Conservation (phyloP, 2,797 vertebrate species). For the Halcyon badia region DNA sequence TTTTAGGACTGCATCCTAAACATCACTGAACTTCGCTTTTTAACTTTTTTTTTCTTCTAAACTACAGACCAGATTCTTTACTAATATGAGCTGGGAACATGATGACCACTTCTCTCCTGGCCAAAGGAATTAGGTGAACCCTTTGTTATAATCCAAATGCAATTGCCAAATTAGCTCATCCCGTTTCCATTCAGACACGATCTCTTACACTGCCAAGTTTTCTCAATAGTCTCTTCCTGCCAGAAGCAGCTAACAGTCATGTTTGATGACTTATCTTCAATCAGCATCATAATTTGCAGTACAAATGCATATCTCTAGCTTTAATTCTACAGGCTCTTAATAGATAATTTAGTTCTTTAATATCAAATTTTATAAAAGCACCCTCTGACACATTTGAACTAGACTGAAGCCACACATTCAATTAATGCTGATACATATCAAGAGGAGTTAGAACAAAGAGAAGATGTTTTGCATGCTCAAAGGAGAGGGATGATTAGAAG, state of each 20-base stretch:
- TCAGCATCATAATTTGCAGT: background rate
- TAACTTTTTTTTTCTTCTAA: background rate
- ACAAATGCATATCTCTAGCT: background rate
- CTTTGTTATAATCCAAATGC: background rate
- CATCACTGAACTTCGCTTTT: background rate
- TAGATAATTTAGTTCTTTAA: background rate
- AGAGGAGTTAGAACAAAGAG: constrained; percentile 3
- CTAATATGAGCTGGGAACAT: background rate
- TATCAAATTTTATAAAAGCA: background rate
- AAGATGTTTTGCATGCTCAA: constrained; percentile 13
- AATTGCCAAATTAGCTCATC: constrained; percentile 37
- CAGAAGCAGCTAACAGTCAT: background rate
- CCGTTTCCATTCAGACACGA: background rate
- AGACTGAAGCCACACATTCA: background rate
- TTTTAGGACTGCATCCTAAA: background rate
- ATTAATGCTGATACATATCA: background rate
- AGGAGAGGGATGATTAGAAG: background rate
- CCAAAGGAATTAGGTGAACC: background rate
- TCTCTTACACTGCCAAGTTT: background rate
- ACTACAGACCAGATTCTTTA: background rate
- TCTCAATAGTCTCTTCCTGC: background rate
- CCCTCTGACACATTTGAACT: background rate
- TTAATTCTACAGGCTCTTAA: background rate
- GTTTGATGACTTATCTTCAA: background rate
- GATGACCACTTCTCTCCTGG: background rate